Conservation (phyloP, 2,888 invertebrate genomes). For the Diarsia mendica region DNA sequence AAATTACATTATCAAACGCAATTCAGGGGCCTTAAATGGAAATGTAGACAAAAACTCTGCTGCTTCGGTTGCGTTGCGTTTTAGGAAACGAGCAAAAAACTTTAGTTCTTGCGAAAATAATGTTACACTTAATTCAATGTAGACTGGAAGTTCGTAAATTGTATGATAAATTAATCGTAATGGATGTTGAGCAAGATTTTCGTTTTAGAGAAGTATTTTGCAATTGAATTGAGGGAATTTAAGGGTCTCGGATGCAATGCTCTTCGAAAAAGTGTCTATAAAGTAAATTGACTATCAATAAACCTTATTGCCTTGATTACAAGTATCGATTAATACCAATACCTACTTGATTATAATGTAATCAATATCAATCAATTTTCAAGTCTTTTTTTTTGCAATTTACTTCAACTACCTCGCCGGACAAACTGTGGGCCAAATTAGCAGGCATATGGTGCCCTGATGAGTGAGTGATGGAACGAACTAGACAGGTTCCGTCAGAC, state of each 20-base stretch:
- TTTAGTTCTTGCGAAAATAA: constrained; percentile 30
- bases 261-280: background rate
- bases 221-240: background rate
- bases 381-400: no score
- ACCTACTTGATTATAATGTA: no score
- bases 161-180: background rate
- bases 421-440: no score
- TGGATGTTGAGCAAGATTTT: background rate
- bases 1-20: constrained; percentile 37
- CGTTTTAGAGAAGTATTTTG: background rate
- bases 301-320: no score
- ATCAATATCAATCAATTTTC: no score
- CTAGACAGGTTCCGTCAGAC: no score
- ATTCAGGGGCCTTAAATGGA: constrained; percentile 22
- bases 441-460: no score
- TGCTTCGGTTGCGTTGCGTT: constrained; percentile 17
- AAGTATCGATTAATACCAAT: no score
- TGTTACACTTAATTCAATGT: constrained; percentile 22
- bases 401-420: no score
- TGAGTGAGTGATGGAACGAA: no score
- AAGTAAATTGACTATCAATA: background rate
- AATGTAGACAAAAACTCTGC: constrained; percentile 22
- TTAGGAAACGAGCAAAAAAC: constrained; percentile 40
- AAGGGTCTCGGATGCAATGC: background rate
- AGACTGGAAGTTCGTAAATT: constrained; percentile 11